Evolutionary conservation across 2,113 vertebrate species (phyloP), one percentile per base, ranked within the genome.

Genomic region (Vireo altiloquus): DNA sequence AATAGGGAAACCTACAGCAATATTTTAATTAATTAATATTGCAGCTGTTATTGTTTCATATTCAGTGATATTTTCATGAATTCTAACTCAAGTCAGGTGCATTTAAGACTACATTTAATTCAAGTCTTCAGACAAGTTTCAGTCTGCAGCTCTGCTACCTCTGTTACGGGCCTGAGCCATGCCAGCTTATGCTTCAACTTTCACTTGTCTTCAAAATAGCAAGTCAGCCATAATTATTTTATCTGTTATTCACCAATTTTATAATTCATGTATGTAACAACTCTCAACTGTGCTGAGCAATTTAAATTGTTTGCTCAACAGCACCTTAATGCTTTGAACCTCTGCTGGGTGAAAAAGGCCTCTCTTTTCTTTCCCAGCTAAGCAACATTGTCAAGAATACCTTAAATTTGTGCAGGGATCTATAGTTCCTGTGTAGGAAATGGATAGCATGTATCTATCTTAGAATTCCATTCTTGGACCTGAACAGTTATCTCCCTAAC

Each of bases 371-470:
- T 85, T 60, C 35, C 30, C 66, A 80, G 10, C 2, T 42, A 91
- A 79, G 39, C 18, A 53, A 37, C 6, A 64, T 13, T n/a, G 1
- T 39, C 61, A 74, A 39, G 49, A 28, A 19, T 10, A 79, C 10
- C 25, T 17, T 22, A 82, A 87, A 87, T 31, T 15, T 52, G 23
- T n/a, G 23, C 11, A 39, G 17, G 8, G 15, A 72, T 65, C 35
- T 44, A 17, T 6, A 80, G 14, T 2, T 54, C 39, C 23, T 27
- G 6, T 21, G 11, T 52, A 80, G 12, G 39, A 93, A 93, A 74
- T 7, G 11, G 17, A 71, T 11, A 40, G 6, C 5, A 40, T 0
- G 1, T 20, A 35, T 2, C 2, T 25, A 64, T 30, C 50, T 80
- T 18, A 37, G 13, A 90, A 31, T 24, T 85, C 22, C 28, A 64